A percentile compares a stretch with the other conserved stretches of the same genome.
These are phyloP conservation scores for Gymnoscopelus braueri DNA, from an alignment of 2,797 vertebrate species.

Conservation along the genomic window DNA sequence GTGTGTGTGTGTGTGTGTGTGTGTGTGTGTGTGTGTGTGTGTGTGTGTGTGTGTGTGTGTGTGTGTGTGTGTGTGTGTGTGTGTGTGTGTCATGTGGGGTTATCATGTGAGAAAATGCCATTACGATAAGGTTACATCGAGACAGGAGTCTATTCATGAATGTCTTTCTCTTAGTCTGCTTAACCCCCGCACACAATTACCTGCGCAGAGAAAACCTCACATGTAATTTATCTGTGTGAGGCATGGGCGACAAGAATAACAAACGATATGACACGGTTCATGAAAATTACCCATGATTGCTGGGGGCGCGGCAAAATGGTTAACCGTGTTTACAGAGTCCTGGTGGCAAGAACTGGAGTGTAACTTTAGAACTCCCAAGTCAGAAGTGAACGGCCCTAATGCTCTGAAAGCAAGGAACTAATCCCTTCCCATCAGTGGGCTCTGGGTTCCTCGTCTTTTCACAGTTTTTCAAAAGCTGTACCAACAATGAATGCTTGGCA, in stretches of 20 bases:
- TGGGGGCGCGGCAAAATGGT: slow-evolving; percentile 28
- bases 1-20: too few relatives aligned
- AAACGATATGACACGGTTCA: slow-evolving; percentile 55
- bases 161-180: too few relatives aligned
- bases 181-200: slow-evolving; percentile 1
- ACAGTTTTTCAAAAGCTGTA: neutral
- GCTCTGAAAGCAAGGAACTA: slow-evolving; percentile 15
- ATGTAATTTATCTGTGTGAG: slow-evolving; percentile 47
- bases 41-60: too few relatives aligned
- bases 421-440: slow-evolving; percentile 16
- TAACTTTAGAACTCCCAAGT: slow-evolving; percentile 8
- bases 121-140: too few relatives aligned
- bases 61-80: too few relatives aligned
- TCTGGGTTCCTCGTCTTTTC: neutral
- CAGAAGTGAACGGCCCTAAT: slow-evolving; percentile 15
- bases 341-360: slow-evolving; percentile 4
- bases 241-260: slow-evolving; percentile 48
- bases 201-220: slow-evolving; percentile 29
- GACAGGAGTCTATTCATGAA: too few relatives aligned
- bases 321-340: slow-evolving; percentile 35
- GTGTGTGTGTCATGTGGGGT: too few relatives aligned
- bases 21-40: too few relatives aligned
- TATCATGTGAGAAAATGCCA: too few relatives aligned
- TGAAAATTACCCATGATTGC: slow-evolving; percentile 53
- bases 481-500: neutral